phyloP scores from a whole-genome alignment of 2,113 vertebrate species.

The Leiothrix lutea region DNA sequence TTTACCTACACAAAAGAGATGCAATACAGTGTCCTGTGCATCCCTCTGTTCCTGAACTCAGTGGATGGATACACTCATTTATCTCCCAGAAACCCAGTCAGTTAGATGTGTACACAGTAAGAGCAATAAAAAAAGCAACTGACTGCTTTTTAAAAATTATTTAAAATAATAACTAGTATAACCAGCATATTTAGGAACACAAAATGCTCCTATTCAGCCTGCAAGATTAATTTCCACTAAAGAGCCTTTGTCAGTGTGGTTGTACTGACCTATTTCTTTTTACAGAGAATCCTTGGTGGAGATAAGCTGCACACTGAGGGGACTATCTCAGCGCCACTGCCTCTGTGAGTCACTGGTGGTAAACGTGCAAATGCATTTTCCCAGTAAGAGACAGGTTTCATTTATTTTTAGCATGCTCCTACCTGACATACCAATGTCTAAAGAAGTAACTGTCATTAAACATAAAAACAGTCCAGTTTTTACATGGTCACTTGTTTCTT shows the following conservation, averaged over 20 bases:
- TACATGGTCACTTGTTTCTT: not conserved
- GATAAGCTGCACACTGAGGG: rapidly evolving
- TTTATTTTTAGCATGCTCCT: not conserved
- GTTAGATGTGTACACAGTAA: not conserved
- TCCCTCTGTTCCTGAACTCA: not conserved
- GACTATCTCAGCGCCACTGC: not conserved
- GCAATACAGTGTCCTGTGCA: not conserved
- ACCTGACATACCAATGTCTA: not conserved
- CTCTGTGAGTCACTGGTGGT: not conserved
- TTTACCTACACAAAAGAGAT: not conserved
- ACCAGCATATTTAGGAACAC: not conserved
- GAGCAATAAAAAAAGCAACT: not conserved
- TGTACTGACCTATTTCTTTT: not conserved
- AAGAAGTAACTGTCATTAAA: not conserved
- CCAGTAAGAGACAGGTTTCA: not conserved
- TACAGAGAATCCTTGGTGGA: not conserved
- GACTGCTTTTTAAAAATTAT: not conserved
- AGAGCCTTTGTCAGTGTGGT: not conserved
- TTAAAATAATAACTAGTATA: not conserved
- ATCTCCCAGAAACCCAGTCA: not conserved
- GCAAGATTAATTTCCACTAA: not conserved
- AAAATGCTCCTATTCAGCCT: not conserved
- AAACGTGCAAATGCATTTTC: not conserved
- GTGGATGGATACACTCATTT: not conserved
- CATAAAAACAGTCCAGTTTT: not conserved